phyloP scores from a whole-genome alignment of 1,140 invertebrate species.

The Pygmarrhopalites habei region DNA sequence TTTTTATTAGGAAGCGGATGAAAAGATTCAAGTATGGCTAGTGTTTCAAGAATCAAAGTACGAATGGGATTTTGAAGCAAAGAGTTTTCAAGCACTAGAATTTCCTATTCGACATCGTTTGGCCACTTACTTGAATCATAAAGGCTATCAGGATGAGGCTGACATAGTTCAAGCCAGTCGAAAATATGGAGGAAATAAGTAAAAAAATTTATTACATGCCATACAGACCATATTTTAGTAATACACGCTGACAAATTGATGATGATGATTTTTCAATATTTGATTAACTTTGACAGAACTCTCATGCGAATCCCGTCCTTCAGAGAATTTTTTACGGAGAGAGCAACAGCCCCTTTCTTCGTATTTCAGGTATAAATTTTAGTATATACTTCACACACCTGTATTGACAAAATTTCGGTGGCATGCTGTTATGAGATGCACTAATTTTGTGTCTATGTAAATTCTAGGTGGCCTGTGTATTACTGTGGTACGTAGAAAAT shows the following conservation, averaged over 20 bases:
- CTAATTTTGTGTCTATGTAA: too few species aligned
- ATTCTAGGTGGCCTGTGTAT: conserved; percentile 93
- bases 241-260: background rate
- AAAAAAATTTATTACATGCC: too few species aligned
- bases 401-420: too few species aligned
- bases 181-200: conserved; percentile 83
- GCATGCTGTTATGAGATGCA: too few species aligned
- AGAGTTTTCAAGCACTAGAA: conserved; percentile 67
- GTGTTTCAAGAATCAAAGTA: conserved; percentile 97
- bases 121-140: conserved; percentile 71
- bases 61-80: conserved; percentile 71
- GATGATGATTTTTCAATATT: too few species aligned
- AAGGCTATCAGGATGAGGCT: conserved; percentile 76
- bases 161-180: conserved; percentile 65
- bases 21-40: conserved; percentile 59
- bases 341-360: conserved; percentile 98
- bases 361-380: conserved; percentile 49
- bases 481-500: too few species aligned
- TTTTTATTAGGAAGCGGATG: conserved; percentile 41
- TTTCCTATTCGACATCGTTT: conserved; percentile 71
- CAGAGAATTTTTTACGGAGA: conserved; percentile 89
- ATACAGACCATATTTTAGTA: too few species aligned
- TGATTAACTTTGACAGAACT: too few species aligned
- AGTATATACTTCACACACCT: too few species aligned
- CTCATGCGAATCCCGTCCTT: conserved; percentile 93